Conservation (phyloP, 2,888 invertebrate species). For the Uropetala carovei region DNA sequence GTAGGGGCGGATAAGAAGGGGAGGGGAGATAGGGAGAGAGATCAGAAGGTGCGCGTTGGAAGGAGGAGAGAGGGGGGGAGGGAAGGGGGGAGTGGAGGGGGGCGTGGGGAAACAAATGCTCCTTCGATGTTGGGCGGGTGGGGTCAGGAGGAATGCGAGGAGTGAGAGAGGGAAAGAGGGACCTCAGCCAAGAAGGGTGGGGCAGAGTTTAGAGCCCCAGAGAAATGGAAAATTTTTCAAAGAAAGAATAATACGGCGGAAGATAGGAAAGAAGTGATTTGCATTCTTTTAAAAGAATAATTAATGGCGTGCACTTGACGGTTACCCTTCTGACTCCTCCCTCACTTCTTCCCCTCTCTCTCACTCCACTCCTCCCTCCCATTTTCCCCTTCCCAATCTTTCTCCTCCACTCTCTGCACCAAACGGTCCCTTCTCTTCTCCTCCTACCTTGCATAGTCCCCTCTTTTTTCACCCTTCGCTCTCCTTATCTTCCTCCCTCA, state of each 20-base stretch:
- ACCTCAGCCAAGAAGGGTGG: conserved; percentile 45
- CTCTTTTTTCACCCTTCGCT: too few relatives aligned
- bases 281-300: conserved; percentile 65
- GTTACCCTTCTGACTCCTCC: conserved; percentile 52
- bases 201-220: conserved; percentile 1
- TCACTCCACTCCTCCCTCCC: not conserved
- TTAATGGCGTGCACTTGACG: conserved; percentile 65
- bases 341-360: not conserved
- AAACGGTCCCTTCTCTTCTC: not conserved
- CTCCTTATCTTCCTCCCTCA: not conserved
- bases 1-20: not conserved
- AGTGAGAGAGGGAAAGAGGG: not conserved
- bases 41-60: not conserved
- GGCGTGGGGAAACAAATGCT: not conserved
- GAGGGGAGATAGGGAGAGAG: not conserved
- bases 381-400: not conserved
- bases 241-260: conserved; percentile 59
- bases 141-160: not conserved
- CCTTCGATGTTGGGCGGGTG: not conserved
- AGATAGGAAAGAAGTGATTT: conserved; percentile 65
- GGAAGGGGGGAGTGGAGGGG: not conserved
- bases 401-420: not conserved
- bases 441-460: not conserved
- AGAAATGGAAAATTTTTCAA: conserved; percentile 62
- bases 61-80: not conserved